Percentiles rank a stretch among this genome's conserved stretches.
These are phyloP conservation scores for Xerus inauris DNA, from an alignment of 2,113 vertebrate genomes.

Conservation along the genomic window DNA sequence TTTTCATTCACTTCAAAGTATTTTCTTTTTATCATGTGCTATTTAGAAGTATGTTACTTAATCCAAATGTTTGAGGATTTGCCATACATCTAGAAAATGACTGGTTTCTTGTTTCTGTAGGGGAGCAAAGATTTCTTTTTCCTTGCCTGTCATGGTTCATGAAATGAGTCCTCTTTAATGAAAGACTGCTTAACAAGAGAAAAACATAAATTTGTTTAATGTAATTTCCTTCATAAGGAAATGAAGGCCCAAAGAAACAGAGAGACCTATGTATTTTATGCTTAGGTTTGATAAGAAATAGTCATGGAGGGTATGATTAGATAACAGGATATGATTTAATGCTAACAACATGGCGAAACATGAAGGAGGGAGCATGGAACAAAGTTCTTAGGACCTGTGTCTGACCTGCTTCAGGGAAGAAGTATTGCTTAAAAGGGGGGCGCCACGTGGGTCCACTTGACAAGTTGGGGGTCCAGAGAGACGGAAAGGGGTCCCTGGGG, in stretches of 20 bases:
- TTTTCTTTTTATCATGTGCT: neutral
- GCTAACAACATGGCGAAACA: neutral
- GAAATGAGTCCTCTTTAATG: neutral
- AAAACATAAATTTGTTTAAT: too few relatives aligned
- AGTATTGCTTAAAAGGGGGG: too few relatives aligned
- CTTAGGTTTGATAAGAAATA: neutral
- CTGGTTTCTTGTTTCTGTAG: neutral
- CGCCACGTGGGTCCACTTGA: too few relatives aligned
- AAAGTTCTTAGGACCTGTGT: too few relatives aligned
- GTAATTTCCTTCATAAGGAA: too few relatives aligned
- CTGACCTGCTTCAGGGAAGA: neutral
- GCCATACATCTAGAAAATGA: neutral
- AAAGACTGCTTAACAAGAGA: neutral
- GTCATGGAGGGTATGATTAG: neutral
- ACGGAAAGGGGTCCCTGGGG: too few relatives aligned
- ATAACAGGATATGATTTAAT: neutral
- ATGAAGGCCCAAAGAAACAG: neutral
- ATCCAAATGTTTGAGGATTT: neutral
- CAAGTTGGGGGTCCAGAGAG: too few relatives aligned
- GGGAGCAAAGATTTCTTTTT: neutral
- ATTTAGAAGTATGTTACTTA: neutral
- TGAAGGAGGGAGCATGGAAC: neutral
- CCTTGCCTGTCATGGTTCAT: neutral
- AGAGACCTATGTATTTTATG: neutral
- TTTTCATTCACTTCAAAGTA: neutral